phyloP scores from a whole-genome alignment of 2,797 vertebrate genomes.

The Telmatherina bonti region DNA sequence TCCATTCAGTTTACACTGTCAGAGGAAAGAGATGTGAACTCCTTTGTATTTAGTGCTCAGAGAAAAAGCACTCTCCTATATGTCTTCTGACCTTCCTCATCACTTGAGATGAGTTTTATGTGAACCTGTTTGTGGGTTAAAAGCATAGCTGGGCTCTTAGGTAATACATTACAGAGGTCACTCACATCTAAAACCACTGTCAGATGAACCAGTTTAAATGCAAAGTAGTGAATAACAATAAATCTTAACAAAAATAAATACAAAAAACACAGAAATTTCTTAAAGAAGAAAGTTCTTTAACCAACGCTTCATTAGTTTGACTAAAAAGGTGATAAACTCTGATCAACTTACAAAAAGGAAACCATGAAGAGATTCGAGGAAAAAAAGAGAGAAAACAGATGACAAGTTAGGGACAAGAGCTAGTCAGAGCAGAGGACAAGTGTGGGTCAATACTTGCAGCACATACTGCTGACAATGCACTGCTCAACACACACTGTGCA shows the following conservation, averaged over 20 bases:
- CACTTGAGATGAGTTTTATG: slow-evolving; percentile 42
- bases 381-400: slow-evolving; percentile 48
- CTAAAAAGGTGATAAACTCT: background rate
- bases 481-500: slow-evolving; percentile 54
- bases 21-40: slow-evolving; percentile 12
- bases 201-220: slow-evolving; percentile 29
- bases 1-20: slow-evolving; percentile 27
- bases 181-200: slow-evolving; percentile 30
- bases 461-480: slow-evolving; percentile 79
- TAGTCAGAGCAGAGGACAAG: slow-evolving; percentile 81
- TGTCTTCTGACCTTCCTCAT: slow-evolving; percentile 51
- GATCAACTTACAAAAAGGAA: slow-evolving; percentile 42
- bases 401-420: slow-evolving; percentile 78
- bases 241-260: slow-evolving; percentile 5
- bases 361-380: slow-evolving; percentile 15
- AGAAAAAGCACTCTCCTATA: slow-evolving; percentile 26
- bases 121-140: slow-evolving; percentile 56
- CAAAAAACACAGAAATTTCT: background rate
- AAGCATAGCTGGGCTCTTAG: slow-evolving; percentile 46
- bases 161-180: slow-evolving; percentile 47
- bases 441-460: slow-evolving; percentile 80
- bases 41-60: slow-evolving; percentile 23
- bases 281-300: background rate
- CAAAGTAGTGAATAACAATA: background rate
- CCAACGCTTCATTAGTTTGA: background rate